phyloP scores from a whole-genome alignment of 2,797 vertebrate species.

The Anguilla pacifica region DNA sequence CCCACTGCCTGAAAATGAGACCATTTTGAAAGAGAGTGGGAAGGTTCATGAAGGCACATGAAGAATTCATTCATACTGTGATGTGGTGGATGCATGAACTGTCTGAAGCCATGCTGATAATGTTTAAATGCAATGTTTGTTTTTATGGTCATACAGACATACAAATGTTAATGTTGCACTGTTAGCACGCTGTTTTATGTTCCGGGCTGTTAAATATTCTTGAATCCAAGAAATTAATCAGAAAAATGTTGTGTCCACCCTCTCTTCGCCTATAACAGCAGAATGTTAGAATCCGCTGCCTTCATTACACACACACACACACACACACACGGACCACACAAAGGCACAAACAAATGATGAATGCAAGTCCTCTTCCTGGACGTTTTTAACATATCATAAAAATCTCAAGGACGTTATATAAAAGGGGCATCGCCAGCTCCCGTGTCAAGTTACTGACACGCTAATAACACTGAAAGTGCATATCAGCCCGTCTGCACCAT shows the following conservation, averaged over 20 bases:
- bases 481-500: slow-evolving; percentile 59
- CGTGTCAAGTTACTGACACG: slow-evolving; percentile 9
- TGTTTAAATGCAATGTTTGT: too few species aligned
- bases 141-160: too few species aligned
- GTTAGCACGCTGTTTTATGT: too few species aligned
- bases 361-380: slow-evolving; percentile 28
- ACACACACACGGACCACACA: neutral
- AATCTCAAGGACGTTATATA: neutral
- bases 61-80: neutral
- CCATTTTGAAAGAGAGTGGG: neutral
- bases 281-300: too few species aligned
- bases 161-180: too few species aligned
- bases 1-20: neutral
- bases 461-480: slow-evolving; percentile 55
- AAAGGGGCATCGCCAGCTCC: neutral
- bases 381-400: slow-evolving; percentile 47
- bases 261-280: too few species aligned
- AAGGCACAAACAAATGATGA: neutral
- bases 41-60: neutral
- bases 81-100: too few species aligned
- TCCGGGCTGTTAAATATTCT: too few species aligned
- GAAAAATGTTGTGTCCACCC: too few species aligned
- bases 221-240: too few species aligned
- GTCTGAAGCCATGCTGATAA: too few species aligned
- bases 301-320: neutral